Conservation (phyloP, 2,888 invertebrate species). For the Hetaerina titia region DNA sequence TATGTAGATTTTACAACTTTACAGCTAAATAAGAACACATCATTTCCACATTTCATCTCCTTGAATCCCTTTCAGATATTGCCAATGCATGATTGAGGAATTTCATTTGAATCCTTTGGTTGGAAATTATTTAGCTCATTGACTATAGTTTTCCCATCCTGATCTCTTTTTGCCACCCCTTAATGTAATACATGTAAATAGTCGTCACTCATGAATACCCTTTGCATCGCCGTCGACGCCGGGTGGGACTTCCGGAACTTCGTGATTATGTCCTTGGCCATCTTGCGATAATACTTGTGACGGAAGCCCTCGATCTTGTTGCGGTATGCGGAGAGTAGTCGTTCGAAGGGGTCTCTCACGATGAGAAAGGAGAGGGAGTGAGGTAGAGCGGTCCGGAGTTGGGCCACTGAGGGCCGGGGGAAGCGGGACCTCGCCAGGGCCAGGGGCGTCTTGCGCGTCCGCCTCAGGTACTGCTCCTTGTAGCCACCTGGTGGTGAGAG, state of each 20-base stretch:
- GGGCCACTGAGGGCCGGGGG: slow-evolving; percentile 70
- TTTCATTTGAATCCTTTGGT: too few species aligned
- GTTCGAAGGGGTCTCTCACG: slow-evolving; percentile 71
- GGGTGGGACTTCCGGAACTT: slow-evolving; percentile 31
- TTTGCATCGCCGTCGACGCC: not conserved
- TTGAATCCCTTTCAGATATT: too few species aligned
- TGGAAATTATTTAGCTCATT: too few species aligned
- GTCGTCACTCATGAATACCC: not conserved
- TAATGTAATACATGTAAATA: too few species aligned
- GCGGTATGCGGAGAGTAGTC: slow-evolving; percentile 71
- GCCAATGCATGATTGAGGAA: too few species aligned
- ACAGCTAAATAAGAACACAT: too few species aligned
- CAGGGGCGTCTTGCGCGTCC: slow-evolving; percentile 70
- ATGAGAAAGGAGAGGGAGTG: slow-evolving; percentile 71
- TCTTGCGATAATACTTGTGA: slow-evolving; percentile 70
- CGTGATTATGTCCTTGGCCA: slow-evolving; percentile 69
- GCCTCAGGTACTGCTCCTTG: slow-evolving; percentile 69
- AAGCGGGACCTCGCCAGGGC: slow-evolving; percentile 70
- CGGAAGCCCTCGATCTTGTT: slow-evolving; percentile 70
- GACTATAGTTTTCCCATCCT: too few species aligned
- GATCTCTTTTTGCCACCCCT: too few species aligned
- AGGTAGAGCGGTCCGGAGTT: slow-evolving; percentile 70
- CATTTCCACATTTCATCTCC: too few species aligned
- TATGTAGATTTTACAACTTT: too few species aligned
- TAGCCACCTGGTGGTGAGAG: slow-evolving; percentile 70